A percentile compares a stretch with the other conserved stretches of the same genome.
These are phyloP conservation scores for Vollenhovia emeryi DNA, from an alignment of 1,140 invertebrate genomes.

Conservation along the genomic window DNA sequence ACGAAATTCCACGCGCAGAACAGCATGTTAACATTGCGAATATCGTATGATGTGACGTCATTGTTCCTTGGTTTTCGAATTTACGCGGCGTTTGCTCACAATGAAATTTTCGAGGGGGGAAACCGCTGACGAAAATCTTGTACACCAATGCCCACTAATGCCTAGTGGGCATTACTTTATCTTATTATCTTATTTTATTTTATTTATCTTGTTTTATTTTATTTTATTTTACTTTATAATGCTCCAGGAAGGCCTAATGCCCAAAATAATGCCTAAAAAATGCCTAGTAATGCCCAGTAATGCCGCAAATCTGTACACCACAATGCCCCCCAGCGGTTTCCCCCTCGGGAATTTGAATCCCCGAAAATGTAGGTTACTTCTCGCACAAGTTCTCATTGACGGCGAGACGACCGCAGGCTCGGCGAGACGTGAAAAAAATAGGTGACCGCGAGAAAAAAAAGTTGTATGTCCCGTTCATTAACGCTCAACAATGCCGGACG, in stretches of 20 bases:
- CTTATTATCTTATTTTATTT: no score
- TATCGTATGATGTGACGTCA: conserved; percentile 10
- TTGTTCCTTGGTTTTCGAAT: conserved; percentile 28
- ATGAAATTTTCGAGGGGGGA: conserved; percentile 17
- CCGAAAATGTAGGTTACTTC: not conserved
- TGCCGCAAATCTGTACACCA: no score
- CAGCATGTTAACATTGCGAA: not conserved
- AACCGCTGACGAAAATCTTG: no score
- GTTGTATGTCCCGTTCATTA: conserved; percentile 46
- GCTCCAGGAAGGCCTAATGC: no score
- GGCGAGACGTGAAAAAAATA: conserved; percentile 24
- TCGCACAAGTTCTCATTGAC: not conserved
- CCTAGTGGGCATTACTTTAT: no score
- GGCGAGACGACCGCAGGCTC: not conserved
- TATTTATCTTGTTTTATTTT: no score
- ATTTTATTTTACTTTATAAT: no score
- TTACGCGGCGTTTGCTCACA: not conserved
- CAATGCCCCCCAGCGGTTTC: no score
- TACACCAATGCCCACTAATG: no score
- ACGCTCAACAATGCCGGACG: conserved; percentile 9
- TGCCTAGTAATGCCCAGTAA: no score
- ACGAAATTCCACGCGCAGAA: not conserved
- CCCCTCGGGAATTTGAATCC: no score
- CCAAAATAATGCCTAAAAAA: no score
- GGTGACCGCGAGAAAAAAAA: not conserved